Evolutionary conservation across 2,888 invertebrate genomes (phyloP).

Genomic region (Lycophotia porphyrea): DNA sequence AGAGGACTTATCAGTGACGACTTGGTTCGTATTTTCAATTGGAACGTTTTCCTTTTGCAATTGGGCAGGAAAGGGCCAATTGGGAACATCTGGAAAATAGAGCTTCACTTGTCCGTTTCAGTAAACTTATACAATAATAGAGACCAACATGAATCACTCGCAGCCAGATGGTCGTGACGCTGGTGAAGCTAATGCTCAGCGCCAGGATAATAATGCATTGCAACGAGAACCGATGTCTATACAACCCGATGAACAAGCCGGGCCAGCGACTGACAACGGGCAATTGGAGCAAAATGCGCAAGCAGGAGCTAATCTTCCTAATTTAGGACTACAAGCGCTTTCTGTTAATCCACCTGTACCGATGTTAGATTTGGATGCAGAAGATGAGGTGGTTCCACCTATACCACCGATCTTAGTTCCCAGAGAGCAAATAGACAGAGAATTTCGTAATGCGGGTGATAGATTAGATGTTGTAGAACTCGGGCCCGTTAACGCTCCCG

Average conservation of each 20-base stretch:
- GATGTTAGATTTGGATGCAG: too few relatives aligned
- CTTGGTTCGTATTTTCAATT: constrained; percentile 6
- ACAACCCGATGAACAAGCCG: neutral
- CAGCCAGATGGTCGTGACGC: too few relatives aligned
- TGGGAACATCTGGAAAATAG: neutral
- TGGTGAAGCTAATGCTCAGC: neutral
- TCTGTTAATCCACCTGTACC: neutral
- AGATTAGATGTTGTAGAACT: too few relatives aligned
- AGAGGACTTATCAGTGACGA: neutral
- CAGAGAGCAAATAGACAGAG: too few relatives aligned
- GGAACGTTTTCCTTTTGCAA: neutral
- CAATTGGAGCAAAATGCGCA: too few relatives aligned
- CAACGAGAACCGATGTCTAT: neutral
- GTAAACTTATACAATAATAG: too few relatives aligned
- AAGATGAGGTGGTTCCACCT: neutral
- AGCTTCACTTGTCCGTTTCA: too few relatives aligned
- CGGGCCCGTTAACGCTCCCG: neutral
- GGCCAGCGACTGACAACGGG: too few relatives aligned
- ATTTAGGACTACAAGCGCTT: neutral
- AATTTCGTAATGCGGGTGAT: too few relatives aligned
- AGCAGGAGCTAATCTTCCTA: neutral
- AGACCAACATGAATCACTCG: too few relatives aligned
- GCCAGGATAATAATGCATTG: neutral
- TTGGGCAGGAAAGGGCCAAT: neutral
- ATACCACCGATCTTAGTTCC: neutral